Conservation (phyloP, 2,113 vertebrate species). For the Rynchops niger region DNA sequence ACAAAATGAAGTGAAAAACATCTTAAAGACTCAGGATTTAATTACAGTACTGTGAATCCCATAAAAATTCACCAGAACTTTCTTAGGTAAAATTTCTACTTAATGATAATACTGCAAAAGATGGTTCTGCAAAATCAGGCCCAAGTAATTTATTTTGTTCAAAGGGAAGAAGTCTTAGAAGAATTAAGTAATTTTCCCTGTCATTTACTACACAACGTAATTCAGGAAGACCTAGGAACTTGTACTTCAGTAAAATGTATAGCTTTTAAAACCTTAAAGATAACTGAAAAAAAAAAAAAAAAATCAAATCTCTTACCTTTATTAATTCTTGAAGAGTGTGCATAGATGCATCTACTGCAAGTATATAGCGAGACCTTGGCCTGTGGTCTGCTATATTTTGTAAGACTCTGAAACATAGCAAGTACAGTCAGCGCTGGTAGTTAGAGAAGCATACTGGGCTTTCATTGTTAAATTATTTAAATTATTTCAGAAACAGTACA, state of each 20-base stretch:
- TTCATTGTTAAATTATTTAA: background rate
- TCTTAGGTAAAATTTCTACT: background rate
- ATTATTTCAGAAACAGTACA: background rate
- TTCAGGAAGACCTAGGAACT: background rate
- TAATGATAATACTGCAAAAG: background rate
- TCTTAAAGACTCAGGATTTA: background rate
- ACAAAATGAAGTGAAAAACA: background rate
- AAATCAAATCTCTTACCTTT: slow-evolving; percentile 72
- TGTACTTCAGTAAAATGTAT: background rate
- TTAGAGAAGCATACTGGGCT: background rate
- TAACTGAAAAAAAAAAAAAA: background rate
- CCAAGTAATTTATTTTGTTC: background rate
- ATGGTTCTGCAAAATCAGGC: background rate
- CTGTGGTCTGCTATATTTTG: slow-evolving; percentile 83
- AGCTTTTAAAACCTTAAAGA: background rate
- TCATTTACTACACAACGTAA: background rate
- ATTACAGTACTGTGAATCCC: background rate
- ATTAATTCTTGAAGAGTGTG: slow-evolving; percentile 82
- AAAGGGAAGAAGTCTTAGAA: background rate
- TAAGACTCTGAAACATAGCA: slow-evolving; percentile 77
- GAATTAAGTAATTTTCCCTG: background rate
- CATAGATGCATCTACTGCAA: slow-evolving; percentile 85
- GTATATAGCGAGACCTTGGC: slow-evolving; percentile 80
- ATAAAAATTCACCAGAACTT: background rate
- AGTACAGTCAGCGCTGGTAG: background rate